Conservation (phyloP, 2,888 invertebrate genomes). For the Myopa tessellatipennis region DNA sequence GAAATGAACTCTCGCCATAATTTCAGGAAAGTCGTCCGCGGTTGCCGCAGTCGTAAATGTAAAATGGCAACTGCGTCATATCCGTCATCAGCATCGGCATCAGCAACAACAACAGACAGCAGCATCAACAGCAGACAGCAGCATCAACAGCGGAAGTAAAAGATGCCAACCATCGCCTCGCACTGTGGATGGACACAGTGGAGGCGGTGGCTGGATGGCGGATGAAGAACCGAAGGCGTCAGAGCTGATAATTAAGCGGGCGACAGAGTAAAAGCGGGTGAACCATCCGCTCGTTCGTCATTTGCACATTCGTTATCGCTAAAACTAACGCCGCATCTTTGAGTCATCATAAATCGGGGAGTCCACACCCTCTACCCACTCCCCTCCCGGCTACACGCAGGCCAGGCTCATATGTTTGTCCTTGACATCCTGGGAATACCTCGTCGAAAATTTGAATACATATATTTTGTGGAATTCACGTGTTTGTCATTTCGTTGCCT, state of each 20-base stretch:
- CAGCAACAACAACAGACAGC: no score
- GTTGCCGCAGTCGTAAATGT: conserved; percentile 18
- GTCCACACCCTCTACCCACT: not conserved
- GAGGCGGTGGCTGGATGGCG: not conserved
- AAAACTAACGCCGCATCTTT: conserved; percentile 34
- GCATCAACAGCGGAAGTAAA: conserved; percentile 27
- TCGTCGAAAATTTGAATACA: conserved; percentile 63
- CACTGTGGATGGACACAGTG: not conserved
- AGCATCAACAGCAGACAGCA: not conserved
- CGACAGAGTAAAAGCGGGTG: conserved; percentile 3
- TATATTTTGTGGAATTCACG: conserved; percentile 48
- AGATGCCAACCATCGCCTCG: conserved; percentile 12
- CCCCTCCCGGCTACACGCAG: not conserved
- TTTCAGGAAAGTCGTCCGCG: conserved; percentile 20
- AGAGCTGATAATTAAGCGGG: conserved; percentile 33
- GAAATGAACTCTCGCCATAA: conserved; percentile 25
- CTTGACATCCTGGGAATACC: conserved; percentile 58
- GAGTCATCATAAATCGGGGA: not conserved
- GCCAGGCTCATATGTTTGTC: conserved; percentile 23
- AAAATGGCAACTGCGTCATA: conserved; percentile 24
- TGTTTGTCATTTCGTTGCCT: conserved; percentile 39
- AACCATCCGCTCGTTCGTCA: not conserved
- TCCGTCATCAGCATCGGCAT: conserved; percentile 4
- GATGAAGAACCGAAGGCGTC: conserved; percentile 34
- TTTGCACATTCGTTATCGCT: conserved; percentile 25